Base-by-base conservation (phyloP, 92 coral and sea anemone genomes). In the Metridium senile region DNA sequence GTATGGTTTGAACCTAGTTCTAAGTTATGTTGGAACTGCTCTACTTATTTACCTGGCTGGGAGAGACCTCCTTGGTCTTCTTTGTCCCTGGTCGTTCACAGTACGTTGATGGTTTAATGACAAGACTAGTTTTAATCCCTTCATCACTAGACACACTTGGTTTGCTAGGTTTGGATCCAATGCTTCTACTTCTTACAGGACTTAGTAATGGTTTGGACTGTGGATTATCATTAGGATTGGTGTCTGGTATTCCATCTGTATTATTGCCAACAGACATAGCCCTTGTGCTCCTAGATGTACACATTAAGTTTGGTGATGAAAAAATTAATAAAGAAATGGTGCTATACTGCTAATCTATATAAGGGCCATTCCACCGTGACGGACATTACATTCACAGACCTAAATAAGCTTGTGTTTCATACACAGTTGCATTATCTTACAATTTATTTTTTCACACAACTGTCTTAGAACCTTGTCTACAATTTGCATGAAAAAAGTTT, bases 71-170 rank as follows among this genome's bases (percentile, higher is more conserved):
- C 62, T 65, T 81, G 0, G 97, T 87, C 81, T 66, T 87, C 67
- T 58, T 82, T 62, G 87, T 81, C 33, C 86, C 97, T 28, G 86
- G 92, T 51, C 89, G 83, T 56, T 91, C 92, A 58, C 70, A 68
- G 71, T 79, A 79, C 0, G 68, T 31, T 9, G 84, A 79, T 56
- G 84, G 76, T 27, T 70, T 79, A 0, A 79, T 57, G 23, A 79
- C 76, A 58, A 79, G 70, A 26, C 71, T 70, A 35, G 9, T 79
- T 35, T 66, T 66, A 52, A 43, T 46, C 16, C 30, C 33, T 31
- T 79, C 84, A 34, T 79, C 84, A 11, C 66, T 70, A 22, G 84
- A 62, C 28, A 64, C 30, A 25, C 71, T 67, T 23, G 67, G 58
- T 13, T 57, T 71, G 22, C 22, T 19, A 21, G 73, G 33, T 45